These are phyloP conservation scores for Laspeyria flexula DNA, from an alignment of 2,888 invertebrate genomes.

Conservation along the genomic window DNA sequence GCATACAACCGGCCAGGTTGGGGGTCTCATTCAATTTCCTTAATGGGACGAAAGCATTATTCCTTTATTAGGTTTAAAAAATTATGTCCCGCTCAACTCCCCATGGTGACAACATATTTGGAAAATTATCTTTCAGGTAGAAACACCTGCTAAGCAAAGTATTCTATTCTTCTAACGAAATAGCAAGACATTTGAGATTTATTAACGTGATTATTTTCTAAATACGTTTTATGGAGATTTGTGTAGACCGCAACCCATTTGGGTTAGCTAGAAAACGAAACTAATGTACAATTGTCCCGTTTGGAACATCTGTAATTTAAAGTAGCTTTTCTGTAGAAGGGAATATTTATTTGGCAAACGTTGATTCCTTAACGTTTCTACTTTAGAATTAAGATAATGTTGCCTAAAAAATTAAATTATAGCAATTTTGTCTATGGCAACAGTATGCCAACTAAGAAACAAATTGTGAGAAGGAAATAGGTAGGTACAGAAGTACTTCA, in stretches of 20 bases:
- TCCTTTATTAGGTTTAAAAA: constrained; percentile 21
- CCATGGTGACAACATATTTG: constrained; percentile 15
- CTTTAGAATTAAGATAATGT: no score
- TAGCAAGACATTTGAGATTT: constrained; percentile 19
- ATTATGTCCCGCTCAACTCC: constrained; percentile 11
- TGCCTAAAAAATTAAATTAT: no score
- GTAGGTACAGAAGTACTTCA: no score
- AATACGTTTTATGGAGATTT: constrained; percentile 35
- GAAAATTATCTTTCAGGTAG: constrained; percentile 22
- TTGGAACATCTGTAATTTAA: neutral
- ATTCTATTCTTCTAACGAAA: constrained; percentile 22
- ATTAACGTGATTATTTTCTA: constrained; percentile 26
- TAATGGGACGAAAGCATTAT: constrained; percentile 28
- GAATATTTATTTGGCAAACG: no score
- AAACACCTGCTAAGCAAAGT: constrained; percentile 15
- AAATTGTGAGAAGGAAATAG: no score
- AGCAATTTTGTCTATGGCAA: no score
- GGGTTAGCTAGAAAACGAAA: constrained; percentile 8
- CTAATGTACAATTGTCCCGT: constrained; percentile 14
- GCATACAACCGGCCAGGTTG: neutral
- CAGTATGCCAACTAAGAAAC: no score
- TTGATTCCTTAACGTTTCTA: no score
- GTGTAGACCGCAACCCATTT: constrained; percentile 22
- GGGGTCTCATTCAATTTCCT: constrained; percentile 27
- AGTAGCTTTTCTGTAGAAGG: no score